Percentiles rank a stretch among this genome's conserved stretches.
Evolutionary conservation across 1,140 invertebrate genomes (phyloP).

Genomic region (Anastrepha ludens): DNA sequence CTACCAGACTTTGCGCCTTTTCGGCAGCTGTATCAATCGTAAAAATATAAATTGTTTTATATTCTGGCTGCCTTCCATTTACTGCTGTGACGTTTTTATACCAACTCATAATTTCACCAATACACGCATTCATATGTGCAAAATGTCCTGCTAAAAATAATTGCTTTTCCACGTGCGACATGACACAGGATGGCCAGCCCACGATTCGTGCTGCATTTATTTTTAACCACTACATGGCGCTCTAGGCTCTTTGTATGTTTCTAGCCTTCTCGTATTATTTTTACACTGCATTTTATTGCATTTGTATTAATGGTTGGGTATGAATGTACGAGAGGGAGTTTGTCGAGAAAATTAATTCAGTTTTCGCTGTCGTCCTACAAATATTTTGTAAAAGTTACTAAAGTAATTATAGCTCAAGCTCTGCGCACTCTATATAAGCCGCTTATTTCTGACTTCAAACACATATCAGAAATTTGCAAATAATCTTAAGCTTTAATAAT

Average conservation of each 20-base stretch:
- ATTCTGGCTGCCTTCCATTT: not conserved
- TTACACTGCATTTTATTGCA: slow-evolving; percentile 11
- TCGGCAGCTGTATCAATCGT: not conserved
- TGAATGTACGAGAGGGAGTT: not conserved
- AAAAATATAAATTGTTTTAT: slow-evolving; percentile 14
- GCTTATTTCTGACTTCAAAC: too few relatives aligned
- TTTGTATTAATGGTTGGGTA: not conserved
- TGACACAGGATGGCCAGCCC: not conserved
- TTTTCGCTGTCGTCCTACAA: not conserved
- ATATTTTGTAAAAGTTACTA: slow-evolving; percentile 7
- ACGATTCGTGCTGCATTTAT: not conserved
- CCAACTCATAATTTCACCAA: not conserved
- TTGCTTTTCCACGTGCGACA: slow-evolving; percentile 42
- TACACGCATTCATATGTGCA: not conserved
- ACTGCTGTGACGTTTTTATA: not conserved
- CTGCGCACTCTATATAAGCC: too few relatives aligned
- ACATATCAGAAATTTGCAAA: too few relatives aligned
- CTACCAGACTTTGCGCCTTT: not conserved
- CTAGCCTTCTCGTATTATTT: not conserved
- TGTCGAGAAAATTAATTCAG: not conserved
- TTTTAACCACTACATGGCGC: not conserved
- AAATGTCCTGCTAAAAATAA: slow-evolving; percentile 30
- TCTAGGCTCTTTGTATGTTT: slow-evolving; percentile 1
- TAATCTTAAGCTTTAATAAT: too few relatives aligned
- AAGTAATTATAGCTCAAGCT: not conserved